These are phyloP conservation scores for Onthophagus sagittarius DNA, from an alignment of 2,888 invertebrate genomes.

Conservation along the genomic window DNA sequence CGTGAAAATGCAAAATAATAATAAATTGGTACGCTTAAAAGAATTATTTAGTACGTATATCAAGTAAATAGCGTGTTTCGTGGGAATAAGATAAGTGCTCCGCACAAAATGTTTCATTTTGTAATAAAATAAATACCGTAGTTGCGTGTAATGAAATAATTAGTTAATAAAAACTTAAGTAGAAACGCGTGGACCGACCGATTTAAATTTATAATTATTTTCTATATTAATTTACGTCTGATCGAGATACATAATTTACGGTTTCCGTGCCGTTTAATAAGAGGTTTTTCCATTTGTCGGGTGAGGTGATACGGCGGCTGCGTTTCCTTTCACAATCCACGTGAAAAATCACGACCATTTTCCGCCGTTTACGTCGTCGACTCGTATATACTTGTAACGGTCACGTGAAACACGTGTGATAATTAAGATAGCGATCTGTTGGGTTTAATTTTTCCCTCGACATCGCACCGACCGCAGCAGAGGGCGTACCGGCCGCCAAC, in stretches of 20 bases:
- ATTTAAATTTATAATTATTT: background rate
- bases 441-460: constrained; percentile 17
- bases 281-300: background rate
- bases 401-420: constrained; percentile 13
- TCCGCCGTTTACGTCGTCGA: background rate
- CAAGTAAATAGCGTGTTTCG: background rate
- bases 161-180: background rate
- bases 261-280: background rate
- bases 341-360: background rate
- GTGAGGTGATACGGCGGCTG: background rate
- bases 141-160: background rate
- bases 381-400: background rate
- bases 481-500: background rate
- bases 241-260: background rate
- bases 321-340: background rate
- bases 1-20: background rate
- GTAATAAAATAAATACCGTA: background rate
- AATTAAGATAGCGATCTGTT: constrained; percentile 18
- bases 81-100: background rate
- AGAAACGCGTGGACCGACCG: background rate
- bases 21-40: background rate
- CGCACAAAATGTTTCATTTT: background rate
- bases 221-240: background rate
- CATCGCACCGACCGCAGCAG: background rate
- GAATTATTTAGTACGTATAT: background rate